Base-by-base conservation (phyloP, 2,888 invertebrate species). In the Leucoma salicis region DNA sequence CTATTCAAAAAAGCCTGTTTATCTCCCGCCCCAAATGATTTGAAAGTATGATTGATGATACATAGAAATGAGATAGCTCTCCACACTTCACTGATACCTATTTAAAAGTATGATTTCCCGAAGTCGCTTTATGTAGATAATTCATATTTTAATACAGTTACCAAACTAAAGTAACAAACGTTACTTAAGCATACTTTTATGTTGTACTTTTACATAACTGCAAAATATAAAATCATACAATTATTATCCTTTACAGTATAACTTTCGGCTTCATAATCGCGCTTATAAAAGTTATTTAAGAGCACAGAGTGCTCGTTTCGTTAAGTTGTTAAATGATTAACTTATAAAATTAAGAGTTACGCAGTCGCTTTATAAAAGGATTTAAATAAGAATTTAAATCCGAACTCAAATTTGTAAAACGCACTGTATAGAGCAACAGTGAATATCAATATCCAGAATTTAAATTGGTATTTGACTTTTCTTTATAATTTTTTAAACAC, bases 31-130 rank as follows among this genome's bases (percentile, higher is more conserved):
- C 62, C 58, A 63, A 74, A 72, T 70, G 62, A 75, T 73, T 76
- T 74, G 66, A 76, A 73, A 78, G 73, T 73, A 74, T 76, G 76
- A 78, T 78, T 78, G 75, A 78, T 77, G 75, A 66, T 63, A 63
- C 66, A 65, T 66, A 63, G 66, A 61, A 70, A 69, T 64, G 61
- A 71, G 70, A 68, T 70, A 69, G 70, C 67, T 69, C 57, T 59
- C 53, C 45, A 62, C 42, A 53, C 56, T 70, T 63, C 60, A 62
- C 57, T 59, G 57, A 63, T 27, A 27, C 27, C 11, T 67, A 63
- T 70, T 70, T 71, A 63, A 70, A 73, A 73, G 64, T 71, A 62
- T 60, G 53, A 53, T 60, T 11, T n/a, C 11, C 27, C 47, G 49
- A 44, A 46, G 54, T 50, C 48, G 45, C 60, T 60, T 66, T 45